phyloP scores from a whole-genome alignment of 2,797 vertebrate species.

The Myotis findleyi region DNA sequence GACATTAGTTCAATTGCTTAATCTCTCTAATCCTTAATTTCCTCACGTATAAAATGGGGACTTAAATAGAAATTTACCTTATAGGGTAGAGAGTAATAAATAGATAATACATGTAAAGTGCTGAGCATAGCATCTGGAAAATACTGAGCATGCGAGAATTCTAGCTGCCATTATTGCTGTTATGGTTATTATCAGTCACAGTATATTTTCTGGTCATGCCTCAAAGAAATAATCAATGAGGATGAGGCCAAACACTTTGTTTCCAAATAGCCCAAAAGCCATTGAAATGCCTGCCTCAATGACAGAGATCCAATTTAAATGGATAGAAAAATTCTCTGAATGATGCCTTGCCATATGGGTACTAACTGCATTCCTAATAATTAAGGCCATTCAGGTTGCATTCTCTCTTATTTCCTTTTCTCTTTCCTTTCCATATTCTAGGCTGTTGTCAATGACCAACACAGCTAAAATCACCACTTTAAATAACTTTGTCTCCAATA shows the following conservation, averaged over 20 bases:
- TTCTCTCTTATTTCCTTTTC: not conserved
- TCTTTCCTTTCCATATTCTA: not conserved
- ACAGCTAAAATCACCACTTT: constrained; percentile 22
- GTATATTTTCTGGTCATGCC: not conserved
- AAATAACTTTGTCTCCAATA: not conserved
- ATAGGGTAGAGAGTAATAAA: not conserved
- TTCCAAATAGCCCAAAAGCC: not conserved
- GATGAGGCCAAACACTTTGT: not conserved
- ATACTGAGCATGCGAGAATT: not conserved
- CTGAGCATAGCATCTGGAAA: not conserved
- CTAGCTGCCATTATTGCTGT: not conserved
- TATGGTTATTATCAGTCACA: not conserved
- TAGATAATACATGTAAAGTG: not conserved
- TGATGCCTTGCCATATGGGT: not conserved
- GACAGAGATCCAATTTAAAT: not conserved
- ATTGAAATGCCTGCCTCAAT: not conserved
- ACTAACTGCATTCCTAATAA: not conserved
- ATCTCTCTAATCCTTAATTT: not conserved
- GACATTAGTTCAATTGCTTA: not conserved
- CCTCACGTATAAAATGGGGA: not conserved
- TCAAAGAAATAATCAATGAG: constrained; percentile 5
- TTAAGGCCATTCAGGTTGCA: not conserved
- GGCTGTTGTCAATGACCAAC: not conserved
- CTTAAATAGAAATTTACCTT: not conserved
- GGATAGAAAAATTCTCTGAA: not conserved